Evolutionary conservation across 2,797 vertebrate genomes (phyloP), one percentile per base, ranked within the genome.

Genomic region (Periparus ater): DNA sequence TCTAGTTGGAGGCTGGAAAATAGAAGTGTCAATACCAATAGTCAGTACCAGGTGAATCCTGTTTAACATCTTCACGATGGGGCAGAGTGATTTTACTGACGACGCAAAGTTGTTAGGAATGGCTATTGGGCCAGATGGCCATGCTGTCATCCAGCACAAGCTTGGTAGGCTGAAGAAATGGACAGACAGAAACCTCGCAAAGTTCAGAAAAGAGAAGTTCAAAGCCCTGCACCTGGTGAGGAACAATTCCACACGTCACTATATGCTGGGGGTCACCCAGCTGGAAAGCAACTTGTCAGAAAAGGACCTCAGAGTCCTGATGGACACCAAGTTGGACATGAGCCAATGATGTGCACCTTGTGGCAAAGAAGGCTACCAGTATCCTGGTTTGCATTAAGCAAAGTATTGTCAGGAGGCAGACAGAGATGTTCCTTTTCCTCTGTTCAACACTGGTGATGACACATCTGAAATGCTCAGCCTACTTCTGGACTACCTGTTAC

Each of bases 301-400:
- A 75, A 71, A 79, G 19, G 51, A 54, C 11, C 17, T 36, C 8
- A 9, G 8, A 7, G 5, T 77, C 32, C 36, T 61, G 36, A 9
- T 60, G 19, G 51, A 62, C 26, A 32, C 8, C 17, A 58, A 36
- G 16, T 29, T 84, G 36, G 7, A 70, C 32, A 23, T 4, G 3
- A 9, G 23, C 10, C 47, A 60, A 19, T 3, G 6, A 40, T 13
- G 7, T 30, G 16, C 1, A 0, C 19, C 11, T 63, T 60, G 50
- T 7, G 10, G 34, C 47, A 89, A 25, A 63, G 34, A 3, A 12
- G 10, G 11, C 34, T 36, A 38, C 10, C 1, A 1, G 36, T 63
- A 34, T 74, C 25, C 57, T 79, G 51, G 47, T 36, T 40, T 27
- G 36, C n/a, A 5, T 23, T 30, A 67, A 17, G 12, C 23, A 15